Evolutionary conservation across 2,113 vertebrate genomes (phyloP).

Genomic region (Podarcis muralis): DNA sequence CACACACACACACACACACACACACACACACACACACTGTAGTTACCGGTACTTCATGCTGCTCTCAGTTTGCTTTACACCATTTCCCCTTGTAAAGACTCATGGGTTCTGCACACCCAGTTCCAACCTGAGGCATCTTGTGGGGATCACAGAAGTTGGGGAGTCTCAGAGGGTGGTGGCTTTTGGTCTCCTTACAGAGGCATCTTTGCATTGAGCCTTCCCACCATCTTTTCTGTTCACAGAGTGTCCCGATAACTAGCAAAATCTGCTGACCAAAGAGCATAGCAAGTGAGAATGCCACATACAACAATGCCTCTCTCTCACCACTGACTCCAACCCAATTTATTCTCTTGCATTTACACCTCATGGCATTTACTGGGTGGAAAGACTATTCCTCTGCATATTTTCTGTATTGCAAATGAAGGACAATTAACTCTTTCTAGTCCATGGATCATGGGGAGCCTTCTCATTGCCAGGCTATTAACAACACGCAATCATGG

Average conservation of each 20-base stretch:
- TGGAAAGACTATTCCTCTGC: constrained; percentile 47
- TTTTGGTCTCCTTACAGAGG: neutral
- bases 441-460: neutral
- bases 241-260: neutral
- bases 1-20: neutral
- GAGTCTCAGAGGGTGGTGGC: too few species aligned
- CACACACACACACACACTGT: neutral
- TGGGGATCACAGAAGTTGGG: neutral
- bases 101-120: neutral
- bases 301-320: neutral
- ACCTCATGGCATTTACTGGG: constrained; percentile 56
- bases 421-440: neutral
- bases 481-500: neutral
- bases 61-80: constrained; percentile 39
- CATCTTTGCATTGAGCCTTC: neutral
- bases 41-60: constrained; percentile 46
- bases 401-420: neutral
- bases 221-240: neutral
- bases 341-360: constrained; percentile 54
- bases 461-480: neutral
- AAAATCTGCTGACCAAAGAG: neutral
- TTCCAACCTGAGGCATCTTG: too few species aligned
- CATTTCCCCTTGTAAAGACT: constrained; percentile 42
- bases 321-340: neutral
- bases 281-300: neutral